Evolutionary conservation across 2,113 vertebrate genomes (phyloP), one percentile per base, ranked within the genome.

Genomic region (Heterotilapia buettikoferi): DNA sequence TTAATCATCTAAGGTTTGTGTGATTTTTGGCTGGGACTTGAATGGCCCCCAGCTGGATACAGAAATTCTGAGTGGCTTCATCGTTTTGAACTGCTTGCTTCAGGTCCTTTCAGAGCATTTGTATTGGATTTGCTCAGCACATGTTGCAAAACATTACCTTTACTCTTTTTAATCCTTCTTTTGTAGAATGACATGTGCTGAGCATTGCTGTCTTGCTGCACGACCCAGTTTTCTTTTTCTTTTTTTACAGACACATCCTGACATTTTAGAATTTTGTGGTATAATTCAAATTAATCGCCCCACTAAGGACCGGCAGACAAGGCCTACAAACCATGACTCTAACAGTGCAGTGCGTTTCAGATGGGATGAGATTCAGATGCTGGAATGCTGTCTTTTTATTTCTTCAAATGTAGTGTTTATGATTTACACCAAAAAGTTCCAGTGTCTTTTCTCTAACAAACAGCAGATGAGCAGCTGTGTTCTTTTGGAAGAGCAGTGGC

Each of bases 261-360:
- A 43, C 1, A 71, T 43, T 71, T 71, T 24, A 71, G 12, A 16
- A 71, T 43, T 43, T 71, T 21, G 38, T 71, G 0, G n/a, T 6
- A 16, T 24, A 24, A 43, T 26, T 71, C 13, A 71, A 14, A 71
- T 16, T 9, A 71, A 26, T 71, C 1, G 7, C 3, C 0, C 66
- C 38, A 68, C 36, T 68, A 21, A 68, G 19, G 63, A 68, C 19
- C 2, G 0, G 19, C 33, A 68, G n/a, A 43, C 12, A 0, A 9
- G 38, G 38, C 66, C 38, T 21, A 0, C n/a, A 26, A 71, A 43
- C n/a, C 66, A 71, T 43, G 38, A 43, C 66, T 68, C 36, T 43
- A 13, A 14, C n/a, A 43, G 36, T 2, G 16, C 12, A 4, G n/a
- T 43, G 66, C 0, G 5, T 11, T 45, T 45, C 68, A 73, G 21